Evolutionary conservation across 2,113 vertebrate species (phyloP).

Genomic region (Butastur rufipennis): DNA sequence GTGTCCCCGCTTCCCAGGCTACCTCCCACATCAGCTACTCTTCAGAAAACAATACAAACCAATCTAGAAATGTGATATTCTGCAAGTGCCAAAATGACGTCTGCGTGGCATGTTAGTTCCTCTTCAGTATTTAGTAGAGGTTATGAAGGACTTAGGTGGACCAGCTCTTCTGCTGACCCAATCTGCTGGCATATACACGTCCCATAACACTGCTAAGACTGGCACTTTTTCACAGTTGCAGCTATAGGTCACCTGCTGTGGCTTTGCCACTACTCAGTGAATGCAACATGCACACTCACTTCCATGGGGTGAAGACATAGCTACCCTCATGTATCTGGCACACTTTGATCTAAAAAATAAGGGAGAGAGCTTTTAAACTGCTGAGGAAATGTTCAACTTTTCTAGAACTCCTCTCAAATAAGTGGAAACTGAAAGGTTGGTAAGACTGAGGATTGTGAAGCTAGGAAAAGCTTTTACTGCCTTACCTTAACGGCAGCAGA

Average conservation of each 20-base stretch:
- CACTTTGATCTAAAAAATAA: background rate
- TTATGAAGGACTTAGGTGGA: background rate
- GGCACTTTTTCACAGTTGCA: background rate
- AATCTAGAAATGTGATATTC: background rate
- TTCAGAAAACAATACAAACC: background rate
- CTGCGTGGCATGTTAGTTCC: background rate
- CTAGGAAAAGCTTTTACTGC: constrained; percentile 23
- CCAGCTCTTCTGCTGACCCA: background rate
- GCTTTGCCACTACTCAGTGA: background rate
- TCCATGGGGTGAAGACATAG: background rate
- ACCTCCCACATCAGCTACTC: background rate
- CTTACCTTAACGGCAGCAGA: constrained; percentile 44
- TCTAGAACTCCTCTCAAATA: background rate
- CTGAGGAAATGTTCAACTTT: background rate
- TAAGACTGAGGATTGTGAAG: background rate
- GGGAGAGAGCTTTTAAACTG: background rate
- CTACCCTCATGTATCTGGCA: background rate
- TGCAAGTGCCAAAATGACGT: background rate
- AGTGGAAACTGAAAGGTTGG: background rate
- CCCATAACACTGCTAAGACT: background rate
- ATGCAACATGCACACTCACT: background rate
- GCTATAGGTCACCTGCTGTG: background rate
- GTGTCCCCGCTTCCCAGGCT: background rate
- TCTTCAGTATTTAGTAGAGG: background rate
- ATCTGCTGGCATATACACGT: background rate